Evolutionary conservation across 2,888 invertebrate genomes (phyloP), one percentile per base, ranked within the genome.

Genomic region (Xanthostigma xanthostigma): DNA sequence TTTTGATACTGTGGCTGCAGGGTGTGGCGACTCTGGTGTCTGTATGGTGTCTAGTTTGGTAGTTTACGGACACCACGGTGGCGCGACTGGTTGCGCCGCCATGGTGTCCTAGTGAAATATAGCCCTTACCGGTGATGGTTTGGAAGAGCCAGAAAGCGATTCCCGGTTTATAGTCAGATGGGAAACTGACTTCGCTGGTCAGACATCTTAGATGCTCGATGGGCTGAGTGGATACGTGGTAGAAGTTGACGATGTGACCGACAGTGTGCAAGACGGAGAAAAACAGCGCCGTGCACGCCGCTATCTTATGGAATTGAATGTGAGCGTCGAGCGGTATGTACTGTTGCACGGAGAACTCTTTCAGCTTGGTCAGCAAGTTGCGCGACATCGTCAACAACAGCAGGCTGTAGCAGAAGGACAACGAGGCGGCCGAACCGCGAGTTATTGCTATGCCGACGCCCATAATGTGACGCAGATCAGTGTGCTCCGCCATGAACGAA

Each of bases 251-350:
- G 63, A 95, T 85, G 60, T 96, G 96, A 0, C 95, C 95, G 3
- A 92, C 83, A 0, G 93, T 89, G 62, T 96, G 95, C 0, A 94
- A 72, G 1, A 94, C 70, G 0, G 93, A 90, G 68, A 95, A 95
- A 69, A 95, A 91, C 1, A 93, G 70, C 0, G 92, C 94, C 0
- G 95, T 95, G 57, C 92, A 88, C 0, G 95, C 96, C 0, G 91
- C 92, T 48, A 96, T 93, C 70, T 95, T 95, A 67, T 96, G 96
- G 65, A 96, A 96, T 61, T 92, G 93, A 48, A 96, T 93, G 60
- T 95, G 92, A 0, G 94, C 88, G 64, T 96, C 95, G 17, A 94
- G 66, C 0, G 94, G 94, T 49, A 93, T 89, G 66, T 91, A 94
- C 60, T 94, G 92, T 58, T 93, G 93, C 46, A 94, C 81, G 43